These are phyloP conservation scores for Endotricha flammealis DNA, from an alignment of 2,888 invertebrate species.

Conservation along the genomic window DNA sequence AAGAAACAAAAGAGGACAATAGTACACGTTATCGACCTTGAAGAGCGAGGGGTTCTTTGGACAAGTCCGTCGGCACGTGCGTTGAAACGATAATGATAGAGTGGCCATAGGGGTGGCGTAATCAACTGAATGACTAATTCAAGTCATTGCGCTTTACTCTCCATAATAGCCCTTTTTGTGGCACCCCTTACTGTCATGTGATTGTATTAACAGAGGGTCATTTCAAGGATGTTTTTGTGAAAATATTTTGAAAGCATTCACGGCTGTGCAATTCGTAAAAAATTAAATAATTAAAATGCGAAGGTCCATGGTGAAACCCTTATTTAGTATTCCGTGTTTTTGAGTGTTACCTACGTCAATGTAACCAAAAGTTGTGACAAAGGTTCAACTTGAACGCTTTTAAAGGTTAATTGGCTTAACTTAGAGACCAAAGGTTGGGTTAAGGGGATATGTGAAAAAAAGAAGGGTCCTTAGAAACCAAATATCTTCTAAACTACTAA, in stretches of 20 bases:
- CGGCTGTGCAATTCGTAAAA: slow-evolving; percentile 3
- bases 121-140: slow-evolving; percentile 77
- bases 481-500: too few species aligned
- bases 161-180: slow-evolving; percentile 61
- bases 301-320: background rate
- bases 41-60: slow-evolving; percentile 52
- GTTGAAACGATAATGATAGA: slow-evolving; percentile 72
- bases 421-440: slow-evolving; percentile 34
- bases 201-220: slow-evolving; percentile 37
- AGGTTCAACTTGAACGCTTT: slow-evolving; percentile 29
- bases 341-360: slow-evolving; percentile 3
- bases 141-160: slow-evolving; percentile 65
- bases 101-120: slow-evolving; percentile 68
- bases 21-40: slow-evolving; percentile 69
- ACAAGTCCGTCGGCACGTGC: slow-evolving; percentile 66
- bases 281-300: slow-evolving; percentile 10
- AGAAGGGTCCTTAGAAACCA: too few species aligned
- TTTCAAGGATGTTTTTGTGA: slow-evolving; percentile 46
- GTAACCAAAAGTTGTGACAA: slow-evolving; percentile 26
- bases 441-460: too few species aligned
- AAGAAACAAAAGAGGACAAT: slow-evolving; percentile 46
- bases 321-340: slow-evolving; percentile 3
- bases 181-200: slow-evolving; percentile 45
- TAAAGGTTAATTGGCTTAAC: slow-evolving; percentile 36
- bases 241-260: slow-evolving; percentile 46